phyloP scores from a whole-genome alignment of 2,113 vertebrate species.

The Sturnus vulgaris region DNA sequence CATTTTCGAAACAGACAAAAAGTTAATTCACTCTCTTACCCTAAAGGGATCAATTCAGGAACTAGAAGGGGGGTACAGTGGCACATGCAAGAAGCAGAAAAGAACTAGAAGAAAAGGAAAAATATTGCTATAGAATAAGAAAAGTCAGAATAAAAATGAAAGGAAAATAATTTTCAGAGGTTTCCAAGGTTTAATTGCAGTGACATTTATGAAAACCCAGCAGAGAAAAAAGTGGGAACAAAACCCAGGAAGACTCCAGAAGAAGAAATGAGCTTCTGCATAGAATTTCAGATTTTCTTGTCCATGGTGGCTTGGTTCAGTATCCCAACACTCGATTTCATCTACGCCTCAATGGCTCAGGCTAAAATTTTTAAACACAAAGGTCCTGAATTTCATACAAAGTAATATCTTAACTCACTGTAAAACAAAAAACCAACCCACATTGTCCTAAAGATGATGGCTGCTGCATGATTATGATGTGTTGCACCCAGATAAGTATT shows the following conservation, averaged over 20 bases:
- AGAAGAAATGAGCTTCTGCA: not conserved
- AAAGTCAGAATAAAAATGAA: not conserved
- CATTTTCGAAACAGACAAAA: not conserved
- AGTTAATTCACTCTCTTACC: not conserved
- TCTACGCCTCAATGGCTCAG: not conserved
- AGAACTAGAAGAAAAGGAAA: not conserved
- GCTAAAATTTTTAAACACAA: not conserved
- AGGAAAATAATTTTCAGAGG: not conserved
- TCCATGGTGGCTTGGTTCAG: not conserved
- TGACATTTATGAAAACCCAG: not conserved
- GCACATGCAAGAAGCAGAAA: not conserved
- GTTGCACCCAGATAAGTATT: not conserved
- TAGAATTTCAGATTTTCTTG: not conserved
- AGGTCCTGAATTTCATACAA: not conserved
- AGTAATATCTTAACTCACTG: not conserved
- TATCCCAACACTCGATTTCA: not conserved
- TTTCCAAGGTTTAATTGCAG: slow-evolving; percentile 1
- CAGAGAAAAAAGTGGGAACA: not conserved
- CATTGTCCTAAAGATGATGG: not conserved
- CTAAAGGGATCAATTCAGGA: not conserved
- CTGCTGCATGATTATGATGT: not conserved
- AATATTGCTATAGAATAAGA: not conserved
- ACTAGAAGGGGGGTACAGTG: not conserved
- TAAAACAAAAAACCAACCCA: not conserved
- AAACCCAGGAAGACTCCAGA: not conserved